Evolutionary conservation across 2,113 vertebrate species (phyloP).

Genomic region (Varanus komodoensis): DNA sequence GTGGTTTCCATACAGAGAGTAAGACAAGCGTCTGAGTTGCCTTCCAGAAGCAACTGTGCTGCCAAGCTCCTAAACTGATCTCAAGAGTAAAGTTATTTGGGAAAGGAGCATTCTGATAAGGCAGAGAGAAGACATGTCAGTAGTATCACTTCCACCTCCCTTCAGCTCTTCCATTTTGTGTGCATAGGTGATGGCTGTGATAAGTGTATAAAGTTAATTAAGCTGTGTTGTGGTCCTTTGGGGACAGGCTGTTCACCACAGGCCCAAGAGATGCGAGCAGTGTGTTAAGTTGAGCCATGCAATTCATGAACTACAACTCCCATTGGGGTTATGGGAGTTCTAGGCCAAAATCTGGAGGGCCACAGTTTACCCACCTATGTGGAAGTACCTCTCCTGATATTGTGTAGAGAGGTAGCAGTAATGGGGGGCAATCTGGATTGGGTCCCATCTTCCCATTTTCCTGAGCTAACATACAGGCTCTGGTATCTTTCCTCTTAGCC

Average conservation of each 20-base stretch:
- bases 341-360: too few relatives aligned
- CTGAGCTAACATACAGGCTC: background rate
- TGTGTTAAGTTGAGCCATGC: too few relatives aligned
- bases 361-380: too few relatives aligned
- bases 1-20: conserved; percentile 19
- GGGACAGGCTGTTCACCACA: background rate
- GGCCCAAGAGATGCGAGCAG: too few relatives aligned
- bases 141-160: background rate
- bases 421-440: background rate
- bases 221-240: background rate
- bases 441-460: background rate
- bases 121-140: background rate
- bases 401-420: background rate
- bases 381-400: background rate
- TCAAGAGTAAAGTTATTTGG: background rate
- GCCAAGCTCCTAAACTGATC: background rate
- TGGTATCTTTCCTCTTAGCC: background rate
- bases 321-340: too few relatives aligned
- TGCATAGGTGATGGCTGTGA: background rate
- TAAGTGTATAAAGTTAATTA: background rate
- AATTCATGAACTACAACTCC: too few relatives aligned
- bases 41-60: background rate
- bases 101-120: background rate
- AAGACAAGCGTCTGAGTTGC: background rate
- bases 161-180: background rate